Base-by-base conservation (phyloP, 1,140 invertebrate genomes). In the Drosophila ficusphila region DNA sequence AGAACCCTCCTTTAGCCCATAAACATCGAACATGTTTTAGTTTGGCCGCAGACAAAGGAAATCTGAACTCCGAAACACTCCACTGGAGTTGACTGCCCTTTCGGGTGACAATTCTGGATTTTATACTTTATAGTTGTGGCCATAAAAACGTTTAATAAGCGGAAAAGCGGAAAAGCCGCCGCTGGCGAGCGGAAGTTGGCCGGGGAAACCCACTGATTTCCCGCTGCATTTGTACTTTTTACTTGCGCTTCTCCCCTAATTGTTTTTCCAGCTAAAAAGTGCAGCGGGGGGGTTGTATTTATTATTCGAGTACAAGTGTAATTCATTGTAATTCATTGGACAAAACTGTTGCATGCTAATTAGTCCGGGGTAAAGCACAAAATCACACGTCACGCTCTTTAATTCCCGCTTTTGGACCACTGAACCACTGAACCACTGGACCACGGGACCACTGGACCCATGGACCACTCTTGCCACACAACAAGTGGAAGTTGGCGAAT, bases 271-370 rank as follows among this genome's bases (percentile, higher is more conserved):
- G 25, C 21, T 38, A 36, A 69, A 29, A 11, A 27, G 21, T 18
- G 31, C 42, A 14, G 25, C 3, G 21, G 23, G 6, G 2, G 19
- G 14, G 21, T 2, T 0, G 7, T 12, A 6, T n/a, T n/a, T n/a
- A n/a, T n/a, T n/a, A n/a, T n/a, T n/a, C n/a, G n/a, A n/a, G n/a
- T n/a, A n/a, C n/a, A n/a, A n/a, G n/a, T n/a, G n/a, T n/a, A n/a
- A n/a, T n/a, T n/a, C n/a, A n/a, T 16, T 42, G 23, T 34, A 21
- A 41, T 57, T 70, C 42, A 44, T 14, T 70, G 52, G 27, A 71
- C 65, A 76, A 60, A 81, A 61, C 73, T 58, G 67, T 77, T 81
- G 78, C 73, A 81, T 76, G 52, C 52, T 76, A 81, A 82, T 82
- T 82, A 76, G 56, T 48, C 12, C 1, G 29, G 11, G 34, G 31